phyloP scores from a whole-genome alignment of 2,888 invertebrate species.

The Dasypogon diadema region DNA sequence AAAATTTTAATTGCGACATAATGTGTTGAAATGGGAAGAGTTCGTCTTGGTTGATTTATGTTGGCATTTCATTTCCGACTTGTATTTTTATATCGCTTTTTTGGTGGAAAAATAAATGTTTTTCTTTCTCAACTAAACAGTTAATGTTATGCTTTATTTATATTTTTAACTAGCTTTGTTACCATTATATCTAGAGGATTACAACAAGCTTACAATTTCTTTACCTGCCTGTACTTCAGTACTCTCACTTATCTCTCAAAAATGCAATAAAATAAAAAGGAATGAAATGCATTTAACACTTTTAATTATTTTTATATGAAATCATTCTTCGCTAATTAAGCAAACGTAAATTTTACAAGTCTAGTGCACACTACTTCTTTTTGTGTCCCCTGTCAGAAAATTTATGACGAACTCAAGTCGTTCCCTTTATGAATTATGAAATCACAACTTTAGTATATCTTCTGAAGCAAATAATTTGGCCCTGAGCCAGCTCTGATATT shows the following conservation, averaged over 20 bases:
- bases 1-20: slow-evolving; percentile 52
- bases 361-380: neutral
- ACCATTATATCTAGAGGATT: no score
- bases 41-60: slow-evolving; percentile 29
- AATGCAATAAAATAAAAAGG: no score
- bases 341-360: no score
- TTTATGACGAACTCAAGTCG: slow-evolving; percentile 11
- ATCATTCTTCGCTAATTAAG: slow-evolving; percentile 1
- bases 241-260: no score
- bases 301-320: neutral
- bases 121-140: no score
- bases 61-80: slow-evolving; percentile 4
- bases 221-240: no score
- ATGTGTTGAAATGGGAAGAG: slow-evolving; percentile 49
- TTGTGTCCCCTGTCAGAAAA: slow-evolving; percentile 33
- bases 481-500: slow-evolving; percentile 50
- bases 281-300: neutral
- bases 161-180: no score
- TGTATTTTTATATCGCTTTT: no score
- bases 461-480: slow-evolving; percentile 51
- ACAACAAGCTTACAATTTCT: no score
- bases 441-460: slow-evolving; percentile 34
- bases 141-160: no score
- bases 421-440: slow-evolving; percentile 34
- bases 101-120: no score